Percentiles rank a stretch among this genome's conserved stretches.
Evolutionary conservation across 2,797 vertebrate genomes (phyloP).

Genomic region (Enoplosus armatus): DNA sequence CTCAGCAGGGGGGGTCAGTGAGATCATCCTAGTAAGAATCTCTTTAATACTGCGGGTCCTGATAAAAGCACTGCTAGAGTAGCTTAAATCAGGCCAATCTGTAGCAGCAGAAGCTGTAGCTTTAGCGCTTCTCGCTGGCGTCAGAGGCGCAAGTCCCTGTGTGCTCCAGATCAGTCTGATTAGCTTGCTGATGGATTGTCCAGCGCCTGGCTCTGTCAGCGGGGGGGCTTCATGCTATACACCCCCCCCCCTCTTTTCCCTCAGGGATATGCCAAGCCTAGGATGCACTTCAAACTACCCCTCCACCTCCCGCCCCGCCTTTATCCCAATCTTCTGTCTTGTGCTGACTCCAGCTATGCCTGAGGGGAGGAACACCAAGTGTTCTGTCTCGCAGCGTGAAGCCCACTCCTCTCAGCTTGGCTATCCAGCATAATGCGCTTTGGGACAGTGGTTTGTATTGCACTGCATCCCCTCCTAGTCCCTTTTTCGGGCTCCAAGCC

Average conservation of each 20-base stretch:
- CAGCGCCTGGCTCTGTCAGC: conserved; percentile 70
- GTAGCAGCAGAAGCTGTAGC: conserved; percentile 64
- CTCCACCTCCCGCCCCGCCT: conserved; percentile 26
- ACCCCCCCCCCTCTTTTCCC: conserved; percentile 24
- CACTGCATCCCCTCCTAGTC: conserved; percentile 9
- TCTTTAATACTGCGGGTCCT: conserved; percentile 70
- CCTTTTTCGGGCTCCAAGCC: conserved; percentile 11
- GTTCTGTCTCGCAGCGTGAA: conserved; percentile 57
- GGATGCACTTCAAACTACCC: conserved; percentile 65
- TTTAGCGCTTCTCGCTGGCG: conserved; percentile 33
- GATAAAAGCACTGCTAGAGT: conserved; percentile 74
- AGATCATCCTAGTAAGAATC: conserved; percentile 78
- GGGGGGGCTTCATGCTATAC: conserved; percentile 51
- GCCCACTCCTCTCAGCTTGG: conserved; percentile 46
- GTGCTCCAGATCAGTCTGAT: conserved; percentile 82
- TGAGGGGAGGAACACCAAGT: conserved; percentile 42
- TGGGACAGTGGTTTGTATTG: conserved; percentile 37
- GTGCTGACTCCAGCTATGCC: conserved; percentile 47
- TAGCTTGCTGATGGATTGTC: conserved; percentile 82
- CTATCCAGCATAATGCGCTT: conserved; percentile 31
- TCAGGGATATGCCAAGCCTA: conserved; percentile 48
- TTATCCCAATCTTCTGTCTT: conserved; percentile 49
- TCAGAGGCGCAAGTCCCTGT: conserved; percentile 55
- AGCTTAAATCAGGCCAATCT: conserved; percentile 79
- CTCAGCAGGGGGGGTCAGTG: conserved; percentile 53